Percentiles rank a stretch among this genome's conserved stretches.
Conservation (phyloP, 2,888 invertebrate genomes). For the Heliothis peltigera region DNA sequence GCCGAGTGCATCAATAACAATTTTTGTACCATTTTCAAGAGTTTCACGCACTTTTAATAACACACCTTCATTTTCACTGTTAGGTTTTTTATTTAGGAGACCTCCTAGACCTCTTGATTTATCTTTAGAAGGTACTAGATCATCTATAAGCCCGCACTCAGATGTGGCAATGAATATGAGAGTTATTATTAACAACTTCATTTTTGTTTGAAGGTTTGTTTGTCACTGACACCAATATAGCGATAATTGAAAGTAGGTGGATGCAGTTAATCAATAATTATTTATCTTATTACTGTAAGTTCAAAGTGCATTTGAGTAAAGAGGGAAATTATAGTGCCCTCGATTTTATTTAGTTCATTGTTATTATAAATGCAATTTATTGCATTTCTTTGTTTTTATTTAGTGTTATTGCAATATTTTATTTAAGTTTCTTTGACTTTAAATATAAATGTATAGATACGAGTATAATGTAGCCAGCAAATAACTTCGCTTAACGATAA, state of each 20-base stretch:
- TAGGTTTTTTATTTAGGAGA: conserved; percentile 13
- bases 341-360: not conserved
- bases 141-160: conserved; percentile 49
- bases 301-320: conserved; percentile 46
- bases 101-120: not conserved
- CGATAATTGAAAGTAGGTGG: conserved; percentile 11
- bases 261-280: not conserved
- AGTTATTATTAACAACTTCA: conserved; percentile 37
- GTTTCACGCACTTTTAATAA: conserved; percentile 31
- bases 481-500: too few species aligned
- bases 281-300: conserved; percentile 21
- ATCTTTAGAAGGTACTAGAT: conserved; percentile 17
- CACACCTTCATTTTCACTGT: conserved; percentile 16
- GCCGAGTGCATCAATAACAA: conserved; percentile 38
- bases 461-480: too few species aligned
- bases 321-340: conserved; percentile 15
- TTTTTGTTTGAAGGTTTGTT: conserved; percentile 29
- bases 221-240: conserved; percentile 17
- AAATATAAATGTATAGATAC: too few species aligned
- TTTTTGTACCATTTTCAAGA: conserved; percentile 39
- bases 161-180: conserved; percentile 29
- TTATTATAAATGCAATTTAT: too few species aligned
- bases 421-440: too few species aligned
- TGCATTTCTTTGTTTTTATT: not conserved
- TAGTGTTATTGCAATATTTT: too few species aligned